Evolutionary conservation across 2,113 vertebrate species (phyloP).

Genomic region (Semicossyphus pulcher): DNA sequence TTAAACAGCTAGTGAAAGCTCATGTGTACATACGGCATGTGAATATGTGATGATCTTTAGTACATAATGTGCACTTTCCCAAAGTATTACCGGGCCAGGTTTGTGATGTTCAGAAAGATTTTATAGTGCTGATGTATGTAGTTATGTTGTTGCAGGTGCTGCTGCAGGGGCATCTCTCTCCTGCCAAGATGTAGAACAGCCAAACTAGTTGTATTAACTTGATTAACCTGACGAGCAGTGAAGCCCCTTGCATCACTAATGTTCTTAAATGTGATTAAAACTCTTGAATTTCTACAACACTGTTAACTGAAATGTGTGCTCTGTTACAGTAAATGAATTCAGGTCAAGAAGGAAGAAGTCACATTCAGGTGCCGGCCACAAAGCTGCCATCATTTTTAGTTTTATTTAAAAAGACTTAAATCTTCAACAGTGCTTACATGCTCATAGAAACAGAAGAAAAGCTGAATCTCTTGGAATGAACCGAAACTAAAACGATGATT

Average conservation of each 20-base stretch:
- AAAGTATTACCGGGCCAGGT: neutral
- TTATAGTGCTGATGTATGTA: neutral
- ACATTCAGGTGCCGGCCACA: slow-evolving; percentile 19
- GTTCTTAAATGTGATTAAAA: slow-evolving; percentile 47
- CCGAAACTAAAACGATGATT: slow-evolving; percentile 68
- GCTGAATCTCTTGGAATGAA: slow-evolving; percentile 70
- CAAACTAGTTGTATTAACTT: slow-evolving; percentile 7
- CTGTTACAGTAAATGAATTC: no score
- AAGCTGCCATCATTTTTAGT: slow-evolving; percentile 50
- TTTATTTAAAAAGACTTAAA: slow-evolving; percentile 83
- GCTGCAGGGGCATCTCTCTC: neutral
- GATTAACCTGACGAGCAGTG: neutral
- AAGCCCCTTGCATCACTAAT: slow-evolving; percentile 13
- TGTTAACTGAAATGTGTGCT: slow-evolving; percentile 6
- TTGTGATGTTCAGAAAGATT: slow-evolving; percentile 1
- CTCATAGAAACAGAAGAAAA: slow-evolving; percentile 75
- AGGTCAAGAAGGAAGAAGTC: neutral
- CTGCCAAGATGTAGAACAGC: neutral
- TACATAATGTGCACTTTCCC: slow-evolving; percentile 50
- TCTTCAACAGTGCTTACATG: slow-evolving; percentile 74
- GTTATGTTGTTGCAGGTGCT: neutral
- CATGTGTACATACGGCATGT: neutral
- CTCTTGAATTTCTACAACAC: neutral
- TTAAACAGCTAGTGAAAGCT: neutral
- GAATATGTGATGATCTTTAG: neutral